Evolutionary conservation across 1,140 invertebrate genomes (phyloP), one percentile per base, ranked within the genome.

Genomic region (Hyles euphorbiae): DNA sequence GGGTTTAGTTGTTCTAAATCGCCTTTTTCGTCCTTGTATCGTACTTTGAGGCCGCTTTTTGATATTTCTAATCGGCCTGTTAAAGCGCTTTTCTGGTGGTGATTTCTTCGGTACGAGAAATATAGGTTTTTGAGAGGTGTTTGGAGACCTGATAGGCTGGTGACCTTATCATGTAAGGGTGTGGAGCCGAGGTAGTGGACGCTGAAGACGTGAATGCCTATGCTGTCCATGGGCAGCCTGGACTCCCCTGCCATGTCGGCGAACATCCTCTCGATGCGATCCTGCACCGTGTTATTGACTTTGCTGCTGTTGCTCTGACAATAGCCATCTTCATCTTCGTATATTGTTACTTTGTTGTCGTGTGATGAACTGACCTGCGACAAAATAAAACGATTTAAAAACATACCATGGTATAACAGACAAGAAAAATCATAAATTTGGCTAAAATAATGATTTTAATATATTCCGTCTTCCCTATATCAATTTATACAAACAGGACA

Each of bases 151-250:
- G 94, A 92, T 5, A 97, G 89, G 61, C 94, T 96, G 0, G 95
- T 95, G 33, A 97, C 94, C 67, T 95, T 95, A 48, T 93, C 93
- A 1, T 92, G 91, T 0, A 97, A 88, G 1, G 94, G 93, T 8
- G 95, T 92, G 2, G 94, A 94, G 3, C 96, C 96, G 58, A 97
- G 89, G 71, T 97, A 97, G 68, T 95, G 94, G 10, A 97, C 95
- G 67, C 93, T 90, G 65, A 94, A 95, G 33, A 88, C 72, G 58
- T 93, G 92, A 1, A 90, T 87, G 1, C 89, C 89, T 10, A 88
- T 89, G 58, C 65, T 83, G 34, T 89, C 82, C 3, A 70, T 87
- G 62, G 71, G 86, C 74, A 76, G 91, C 48, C 77, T 80, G 6
- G 82, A 85, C 76, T 92, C 93, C 70, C 93, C 92, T 8, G 94